Evolutionary conservation across 2,888 invertebrate species (phyloP).

Genomic region (Notodonta dromedarius): DNA sequence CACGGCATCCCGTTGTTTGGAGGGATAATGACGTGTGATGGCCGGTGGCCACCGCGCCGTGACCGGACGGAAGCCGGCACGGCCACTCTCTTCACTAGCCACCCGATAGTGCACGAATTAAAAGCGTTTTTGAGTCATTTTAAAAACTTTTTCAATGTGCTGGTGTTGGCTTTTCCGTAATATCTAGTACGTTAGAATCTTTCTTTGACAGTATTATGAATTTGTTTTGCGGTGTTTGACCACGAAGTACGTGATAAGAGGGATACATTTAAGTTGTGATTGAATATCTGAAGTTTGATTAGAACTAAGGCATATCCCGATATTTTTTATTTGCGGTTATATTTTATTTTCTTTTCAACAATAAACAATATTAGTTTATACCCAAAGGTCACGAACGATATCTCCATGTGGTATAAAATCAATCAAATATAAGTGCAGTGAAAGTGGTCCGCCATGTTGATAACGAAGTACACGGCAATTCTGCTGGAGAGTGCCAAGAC

Average conservation of each 20-base stretch:
- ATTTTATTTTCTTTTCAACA: not conserved
- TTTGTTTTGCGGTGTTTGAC: too few species aligned
- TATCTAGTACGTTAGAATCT: too few species aligned
- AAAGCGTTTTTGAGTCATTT: not conserved
- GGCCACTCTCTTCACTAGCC: slow-evolving; percentile 50
- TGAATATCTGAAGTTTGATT: too few species aligned
- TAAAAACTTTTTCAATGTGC: not conserved
- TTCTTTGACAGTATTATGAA: too few species aligned
- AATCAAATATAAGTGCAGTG: slow-evolving; percentile 10
- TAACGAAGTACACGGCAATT: slow-evolving; percentile 88
- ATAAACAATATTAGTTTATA: not conserved
- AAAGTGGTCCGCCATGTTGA: slow-evolving; percentile 82
- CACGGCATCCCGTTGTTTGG: slow-evolving; percentile 76
- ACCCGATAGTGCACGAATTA: slow-evolving; percentile 42
- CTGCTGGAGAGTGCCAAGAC: slow-evolving; percentile 86
- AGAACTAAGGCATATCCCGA: too few species aligned
- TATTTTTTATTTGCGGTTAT: too few species aligned
- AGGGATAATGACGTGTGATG: slow-evolving; percentile 65
- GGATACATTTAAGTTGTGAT: too few species aligned
- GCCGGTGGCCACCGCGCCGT: slow-evolving; percentile 62
- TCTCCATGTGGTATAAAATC: not conserved
- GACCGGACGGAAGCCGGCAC: slow-evolving; percentile 57
- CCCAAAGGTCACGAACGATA: not conserved
- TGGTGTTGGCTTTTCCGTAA: too few species aligned
- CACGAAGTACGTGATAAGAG: too few species aligned